Percentiles rank a stretch among this genome's conserved stretches.
Evolutionary conservation across 2,888 invertebrate genomes (phyloP).

Genomic region (Apotomis capreana): DNA sequence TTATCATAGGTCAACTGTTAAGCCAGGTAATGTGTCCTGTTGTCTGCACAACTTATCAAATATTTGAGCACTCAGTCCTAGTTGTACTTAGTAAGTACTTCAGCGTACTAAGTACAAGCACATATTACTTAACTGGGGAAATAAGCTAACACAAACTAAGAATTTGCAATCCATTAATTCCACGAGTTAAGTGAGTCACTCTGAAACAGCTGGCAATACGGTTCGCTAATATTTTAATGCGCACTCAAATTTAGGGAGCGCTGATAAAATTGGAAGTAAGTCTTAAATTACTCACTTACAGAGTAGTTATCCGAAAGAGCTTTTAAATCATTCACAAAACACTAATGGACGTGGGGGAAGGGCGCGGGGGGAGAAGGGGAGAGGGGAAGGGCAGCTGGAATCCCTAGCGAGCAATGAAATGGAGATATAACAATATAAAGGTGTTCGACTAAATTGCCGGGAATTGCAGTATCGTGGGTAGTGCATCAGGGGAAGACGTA

Average conservation of each 20-base stretch:
- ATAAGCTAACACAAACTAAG: constrained; percentile 44
- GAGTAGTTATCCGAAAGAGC: constrained; percentile 84
- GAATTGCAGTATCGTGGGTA: constrained; percentile 62
- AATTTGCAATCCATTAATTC: constrained; percentile 62
- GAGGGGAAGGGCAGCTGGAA: constrained; percentile 68
- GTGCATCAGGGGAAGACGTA: constrained; percentile 29
- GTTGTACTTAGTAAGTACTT: constrained; percentile 27
- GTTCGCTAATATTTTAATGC: constrained; percentile 78
- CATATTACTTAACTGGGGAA: constrained; percentile 41
- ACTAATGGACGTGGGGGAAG: constrained; percentile 81
- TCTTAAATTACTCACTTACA: constrained; percentile 84
- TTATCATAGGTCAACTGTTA: neutral
- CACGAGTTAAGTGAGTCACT: constrained; percentile 54
- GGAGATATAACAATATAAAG: constrained; percentile 81
- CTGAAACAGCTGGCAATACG: constrained; percentile 54
- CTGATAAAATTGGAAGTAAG: constrained; percentile 83
- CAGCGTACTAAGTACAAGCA: constrained; percentile 37
- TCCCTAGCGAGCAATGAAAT: constrained; percentile 80
- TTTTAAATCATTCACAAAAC: constrained; percentile 84
- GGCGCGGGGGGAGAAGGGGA: constrained; percentile 53
- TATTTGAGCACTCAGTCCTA: constrained; percentile 39
- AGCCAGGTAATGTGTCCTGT: constrained; percentile 23
- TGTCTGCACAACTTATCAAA: constrained; percentile 40
- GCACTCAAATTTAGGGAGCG: constrained; percentile 82
- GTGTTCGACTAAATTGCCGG: constrained; percentile 74